A percentile compares a stretch with the other conserved stretches of the same genome.
These are phyloP conservation scores for Drosophila villosipedis DNA, from an alignment of 2,888 invertebrate genomes.

Conservation along the genomic window DNA sequence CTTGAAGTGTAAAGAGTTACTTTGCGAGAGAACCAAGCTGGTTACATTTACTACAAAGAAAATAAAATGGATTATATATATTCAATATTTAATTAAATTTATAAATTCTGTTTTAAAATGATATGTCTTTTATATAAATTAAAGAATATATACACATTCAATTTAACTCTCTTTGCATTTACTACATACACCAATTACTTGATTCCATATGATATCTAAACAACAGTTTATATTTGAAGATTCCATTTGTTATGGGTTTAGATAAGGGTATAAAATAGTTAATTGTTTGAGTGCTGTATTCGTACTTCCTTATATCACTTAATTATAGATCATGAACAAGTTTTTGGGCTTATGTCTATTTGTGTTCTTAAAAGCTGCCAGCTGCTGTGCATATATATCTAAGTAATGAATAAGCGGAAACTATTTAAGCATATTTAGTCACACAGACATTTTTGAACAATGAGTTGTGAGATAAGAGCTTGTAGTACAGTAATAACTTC, in stretches of 20 bases:
- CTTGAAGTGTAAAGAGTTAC: not conserved
- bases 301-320: not conserved
- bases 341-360: slow-evolving; percentile 33
- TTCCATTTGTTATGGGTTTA: not conserved
- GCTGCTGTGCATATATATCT: not conserved
- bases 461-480: not conserved
- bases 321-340: slow-evolving; percentile 13
- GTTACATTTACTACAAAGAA: not conserved
- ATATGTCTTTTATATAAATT: not conserved
- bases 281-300: too few species aligned
- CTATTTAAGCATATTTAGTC: slow-evolving; percentile 9
- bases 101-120: not conserved
- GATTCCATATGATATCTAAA: not conserved
- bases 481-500: not conserved
- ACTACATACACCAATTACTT: not conserved
- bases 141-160: not conserved
- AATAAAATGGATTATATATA: not conserved
- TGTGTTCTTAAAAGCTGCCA: not conserved
- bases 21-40: not conserved
- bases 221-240: not conserved
- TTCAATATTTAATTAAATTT: not conserved
- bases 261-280: slow-evolving; percentile 14
- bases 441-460: not conserved
- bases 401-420: slow-evolving; percentile 8
- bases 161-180: not conserved